phyloP scores from a whole-genome alignment of 2,113 vertebrate genomes.

The Oxyura jamaicensis region DNA sequence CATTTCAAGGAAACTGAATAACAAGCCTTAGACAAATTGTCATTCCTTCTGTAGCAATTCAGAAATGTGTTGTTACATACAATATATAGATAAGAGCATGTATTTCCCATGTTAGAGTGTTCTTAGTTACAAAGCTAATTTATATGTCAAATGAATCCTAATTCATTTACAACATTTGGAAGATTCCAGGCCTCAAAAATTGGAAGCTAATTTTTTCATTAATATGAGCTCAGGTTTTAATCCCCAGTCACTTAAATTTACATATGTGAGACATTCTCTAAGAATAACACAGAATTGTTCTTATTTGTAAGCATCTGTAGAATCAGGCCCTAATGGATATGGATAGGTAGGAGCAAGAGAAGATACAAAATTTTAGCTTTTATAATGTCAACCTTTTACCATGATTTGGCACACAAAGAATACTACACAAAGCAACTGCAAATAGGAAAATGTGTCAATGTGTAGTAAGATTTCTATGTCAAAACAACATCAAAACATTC shows the following conservation, averaged over 20 bases:
- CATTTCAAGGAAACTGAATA: not conserved
- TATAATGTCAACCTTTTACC: conserved; percentile 26
- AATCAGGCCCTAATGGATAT: not conserved
- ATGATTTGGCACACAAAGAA: conserved; percentile 19
- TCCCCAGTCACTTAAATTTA: not conserved
- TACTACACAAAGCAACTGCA: not conserved
- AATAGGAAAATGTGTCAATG: conserved; percentile 47
- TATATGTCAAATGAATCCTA: not conserved
- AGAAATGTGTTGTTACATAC: not conserved
- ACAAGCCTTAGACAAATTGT: not conserved
- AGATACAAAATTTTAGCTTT: conserved; percentile 19
- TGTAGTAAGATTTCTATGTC: conserved; percentile 38
- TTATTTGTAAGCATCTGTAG: not conserved
- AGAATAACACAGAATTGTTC: not conserved
- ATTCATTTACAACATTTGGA: not conserved
- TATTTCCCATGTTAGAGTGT: not conserved
- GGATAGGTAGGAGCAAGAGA: not conserved
- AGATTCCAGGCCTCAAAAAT: not conserved
- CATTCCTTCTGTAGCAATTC: not conserved
- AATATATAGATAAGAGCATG: rapidly evolving
- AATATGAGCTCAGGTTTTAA: not conserved
- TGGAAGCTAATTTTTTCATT: not conserved
- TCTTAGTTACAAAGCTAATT: not conserved
- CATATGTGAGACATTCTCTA: not conserved
- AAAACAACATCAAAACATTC: conserved; percentile 59